Conservation (phyloP, 2,113 vertebrate species). For the Phyllostomus discolor region DNA sequence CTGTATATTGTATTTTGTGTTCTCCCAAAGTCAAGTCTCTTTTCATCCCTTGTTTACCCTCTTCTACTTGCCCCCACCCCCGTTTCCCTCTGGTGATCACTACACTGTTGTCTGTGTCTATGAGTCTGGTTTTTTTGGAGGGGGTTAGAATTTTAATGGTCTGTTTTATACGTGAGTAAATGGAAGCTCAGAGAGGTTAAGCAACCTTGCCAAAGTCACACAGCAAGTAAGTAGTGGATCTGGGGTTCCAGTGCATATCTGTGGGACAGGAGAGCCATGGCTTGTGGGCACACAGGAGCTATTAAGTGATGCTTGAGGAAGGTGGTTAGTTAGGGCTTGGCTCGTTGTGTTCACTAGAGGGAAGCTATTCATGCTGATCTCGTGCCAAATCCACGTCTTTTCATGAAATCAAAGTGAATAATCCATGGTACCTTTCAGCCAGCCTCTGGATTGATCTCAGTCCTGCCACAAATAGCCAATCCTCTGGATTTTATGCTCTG, state of each 20-base stretch:
- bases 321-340: not conserved
- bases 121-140: not conserved
- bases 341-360: not conserved
- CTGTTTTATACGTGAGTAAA: not conserved
- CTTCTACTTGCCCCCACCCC: not conserved
- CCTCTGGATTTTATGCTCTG: not conserved
- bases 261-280: not conserved
- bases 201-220: not conserved
- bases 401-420: not conserved
- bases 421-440: not conserved
- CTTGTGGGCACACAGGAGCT: not conserved
- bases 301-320: not conserved
- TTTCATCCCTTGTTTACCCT: not conserved
- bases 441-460: not conserved
- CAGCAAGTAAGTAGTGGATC: not conserved
- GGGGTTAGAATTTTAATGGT: not conserved
- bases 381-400: not conserved
- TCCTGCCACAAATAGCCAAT: too few species aligned
- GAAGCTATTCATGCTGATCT: not conserved
- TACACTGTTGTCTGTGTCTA: not conserved
- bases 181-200: constrained; percentile 5
- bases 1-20: not conserved
- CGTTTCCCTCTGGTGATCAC: not conserved
- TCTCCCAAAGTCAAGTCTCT: not conserved
- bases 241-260: not conserved